Evolutionary conservation across 2,797 vertebrate species (phyloP), one percentile per base, ranked within the genome.

Genomic region (Trichosurus vulpecula): DNA sequence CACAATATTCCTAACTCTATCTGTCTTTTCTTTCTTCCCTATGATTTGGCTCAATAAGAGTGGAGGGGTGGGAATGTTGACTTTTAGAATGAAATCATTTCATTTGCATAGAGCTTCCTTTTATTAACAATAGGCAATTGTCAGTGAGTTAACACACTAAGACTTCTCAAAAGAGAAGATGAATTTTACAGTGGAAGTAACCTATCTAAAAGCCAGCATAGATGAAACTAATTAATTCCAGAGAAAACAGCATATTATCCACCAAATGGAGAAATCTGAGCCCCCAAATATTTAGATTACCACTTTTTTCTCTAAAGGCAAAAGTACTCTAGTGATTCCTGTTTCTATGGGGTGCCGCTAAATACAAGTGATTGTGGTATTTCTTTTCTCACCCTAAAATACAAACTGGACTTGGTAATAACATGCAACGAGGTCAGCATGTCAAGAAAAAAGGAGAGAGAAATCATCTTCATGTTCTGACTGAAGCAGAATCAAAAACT

Each of bases 401-500:
- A 25, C n/a, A 81, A 81, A 47, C 19, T 81, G n/a, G 41, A 81
- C 66, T 47, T 25, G 19, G 66, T n/a, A 41, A 25, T 25, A 31
- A 81, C 58, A 35, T 47, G 22, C 19, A 81, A 81, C 14, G 66
- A n/a, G 41, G n/a, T 81, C n/a, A 81, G n/a, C 16, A 81, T 81
- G n/a, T 66, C 41, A 47, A 47, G 35, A n/a, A 47, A 81, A 74
- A 41, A 47, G 2, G 8, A 81, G n/a, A 81, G 19, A 10, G 41
- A 81, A 81, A 47, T 81, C 4, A 74, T 3, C 16, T 74, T 74
- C 61, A 25, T 57, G 47, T 93, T 96, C 96, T 81, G 95, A 95
- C 95, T 90, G 55, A 96, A 92, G 51, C 19, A 92, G 47, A 97
- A 95, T 41, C 96, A 35, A 92, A 54, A 58, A 13, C 90, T 93